Evolutionary conservation across 2,113 vertebrate species (phyloP).

Genomic region (Myiopsitta monachus): DNA sequence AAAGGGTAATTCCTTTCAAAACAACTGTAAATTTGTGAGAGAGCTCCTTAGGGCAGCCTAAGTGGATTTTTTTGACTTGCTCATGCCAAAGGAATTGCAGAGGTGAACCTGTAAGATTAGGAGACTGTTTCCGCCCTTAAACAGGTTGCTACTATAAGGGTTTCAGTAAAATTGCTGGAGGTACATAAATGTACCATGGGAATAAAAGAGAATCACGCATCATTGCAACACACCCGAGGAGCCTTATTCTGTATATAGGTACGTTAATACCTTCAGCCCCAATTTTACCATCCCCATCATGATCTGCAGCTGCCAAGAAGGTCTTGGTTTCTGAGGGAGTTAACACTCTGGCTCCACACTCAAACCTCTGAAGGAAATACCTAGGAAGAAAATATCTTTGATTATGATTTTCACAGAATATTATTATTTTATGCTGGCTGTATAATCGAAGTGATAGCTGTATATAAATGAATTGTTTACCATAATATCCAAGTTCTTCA

Average conservation of each 20-base stretch:
- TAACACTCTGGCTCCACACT: conserved; percentile 83
- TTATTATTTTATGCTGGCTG: neutral
- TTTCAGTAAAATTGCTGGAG: neutral
- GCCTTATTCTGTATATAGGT: neutral
- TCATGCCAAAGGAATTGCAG: neutral
- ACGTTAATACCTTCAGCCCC: conserved; percentile 85
- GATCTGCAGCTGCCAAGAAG: conserved; percentile 87
- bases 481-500: neutral
- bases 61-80: neutral
- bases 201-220: neutral
- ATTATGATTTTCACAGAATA: neutral
- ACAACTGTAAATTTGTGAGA: neutral
- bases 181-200: neutral
- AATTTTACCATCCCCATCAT: conserved; percentile 90
- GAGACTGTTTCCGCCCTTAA: neutral
- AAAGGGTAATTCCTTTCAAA: neutral
- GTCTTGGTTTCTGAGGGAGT: conserved; percentile 86
- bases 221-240: neutral
- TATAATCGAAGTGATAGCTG: neutral
- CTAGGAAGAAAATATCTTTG: conserved; percentile 60
- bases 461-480: neutral
- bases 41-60: neutral
- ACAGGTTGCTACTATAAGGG: neutral
- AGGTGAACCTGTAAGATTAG: neutral
- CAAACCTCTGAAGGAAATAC: conserved; percentile 91